These are phyloP conservation scores for Ptilorrhoa leucosticta DNA, from an alignment of 2,113 vertebrate species.

Conservation along the genomic window DNA sequence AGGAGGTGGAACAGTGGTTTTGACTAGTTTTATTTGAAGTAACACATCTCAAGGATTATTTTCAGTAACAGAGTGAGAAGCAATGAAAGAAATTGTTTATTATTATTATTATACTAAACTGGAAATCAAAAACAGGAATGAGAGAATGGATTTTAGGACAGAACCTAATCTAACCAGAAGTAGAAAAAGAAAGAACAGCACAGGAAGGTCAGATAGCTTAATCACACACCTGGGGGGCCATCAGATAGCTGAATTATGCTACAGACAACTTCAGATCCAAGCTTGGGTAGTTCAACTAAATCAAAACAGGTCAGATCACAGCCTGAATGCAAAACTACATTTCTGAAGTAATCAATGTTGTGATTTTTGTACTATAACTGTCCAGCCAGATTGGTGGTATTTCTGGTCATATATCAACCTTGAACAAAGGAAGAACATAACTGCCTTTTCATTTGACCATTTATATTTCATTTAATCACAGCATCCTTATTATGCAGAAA, in stretches of 20 bases:
- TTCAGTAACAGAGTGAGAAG: background rate
- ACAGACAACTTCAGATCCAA: constrained; percentile 2
- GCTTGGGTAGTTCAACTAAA: background rate
- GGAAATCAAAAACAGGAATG: background rate
- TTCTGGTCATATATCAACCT: background rate
- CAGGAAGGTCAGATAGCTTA: background rate
- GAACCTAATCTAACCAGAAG: background rate
- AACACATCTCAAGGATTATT: background rate
- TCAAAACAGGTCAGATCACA: background rate
- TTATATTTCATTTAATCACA: background rate
- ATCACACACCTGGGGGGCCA: background rate
- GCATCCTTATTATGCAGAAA: background rate
- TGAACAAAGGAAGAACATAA: background rate
- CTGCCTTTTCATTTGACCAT: background rate
- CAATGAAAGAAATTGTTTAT: background rate
- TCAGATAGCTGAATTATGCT: background rate
- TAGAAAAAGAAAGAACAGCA: background rate
- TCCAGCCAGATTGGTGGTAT: background rate
- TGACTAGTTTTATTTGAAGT: background rate
- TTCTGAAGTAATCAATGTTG: background rate
- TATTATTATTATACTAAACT: background rate
- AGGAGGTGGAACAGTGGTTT: background rate
- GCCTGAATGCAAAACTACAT: background rate
- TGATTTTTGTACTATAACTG: background rate
- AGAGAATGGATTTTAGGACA: background rate